Evolutionary conservation across 2,113 vertebrate species (phyloP), one percentile per base, ranked within the genome.

Genomic region (Vidua macroura): DNA sequence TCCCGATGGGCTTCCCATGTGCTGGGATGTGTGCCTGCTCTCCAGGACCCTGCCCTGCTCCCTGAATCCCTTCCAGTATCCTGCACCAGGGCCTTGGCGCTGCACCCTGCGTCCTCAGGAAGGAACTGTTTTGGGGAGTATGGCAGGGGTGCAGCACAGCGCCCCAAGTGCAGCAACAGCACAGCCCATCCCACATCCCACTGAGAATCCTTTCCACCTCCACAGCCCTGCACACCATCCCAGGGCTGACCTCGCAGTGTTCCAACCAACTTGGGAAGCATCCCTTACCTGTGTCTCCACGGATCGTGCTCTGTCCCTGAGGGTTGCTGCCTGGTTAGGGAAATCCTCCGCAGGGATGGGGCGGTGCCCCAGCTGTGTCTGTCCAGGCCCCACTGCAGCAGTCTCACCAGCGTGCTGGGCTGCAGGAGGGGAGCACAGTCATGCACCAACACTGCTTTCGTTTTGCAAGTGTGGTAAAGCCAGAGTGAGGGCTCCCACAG

Each of bases 121-220:
- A 2, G 4, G n/a, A 77, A 46, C 49, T 78, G 13, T 20, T 76
- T 24, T 56, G 53, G 53, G 48, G 56, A 92, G 15, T 0, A 0
- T 33, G 56, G 20, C 63, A 59, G 55, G 15, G 27, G 6, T 39
- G 59, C 33, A 59, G 58, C 23, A 27, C 43, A 25, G 22, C 35
- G 27, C 25, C 59, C 20, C 17, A 12, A 70, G n/a, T 7, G 13
- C 27, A 27, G 23, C 22, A 46, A 59, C 27, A 55, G 35, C 60
- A 55, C 31, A 62, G 48, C 46, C 37, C 30, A 77, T 91, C 25
- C 69, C 23, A 46, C 31, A 56, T 70, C 44, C 35, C 43, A 3
- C 0, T 30, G 10, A 25, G 25, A 58, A 46, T 49, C 37, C 10
- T 16, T 82, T 82, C 43, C 0, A 0, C 21, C 15, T 48, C 51